Percentiles rank a stretch among this genome's conserved stretches.
Conservation (phyloP, 2,797 vertebrate genomes). For the Lophura swinhoii region DNA sequence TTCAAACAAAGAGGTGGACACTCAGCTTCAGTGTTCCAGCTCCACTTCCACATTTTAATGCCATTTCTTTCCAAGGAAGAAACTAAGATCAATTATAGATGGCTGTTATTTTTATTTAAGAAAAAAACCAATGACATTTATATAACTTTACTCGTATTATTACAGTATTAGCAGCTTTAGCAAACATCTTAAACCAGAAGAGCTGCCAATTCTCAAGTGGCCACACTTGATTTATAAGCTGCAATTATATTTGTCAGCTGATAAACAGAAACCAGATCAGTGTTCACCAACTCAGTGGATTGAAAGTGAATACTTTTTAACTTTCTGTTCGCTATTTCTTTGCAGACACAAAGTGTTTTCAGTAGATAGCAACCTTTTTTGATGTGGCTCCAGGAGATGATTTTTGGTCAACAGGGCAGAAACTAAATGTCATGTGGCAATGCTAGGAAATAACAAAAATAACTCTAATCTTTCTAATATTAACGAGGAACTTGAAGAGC, state of each 20-base stretch:
- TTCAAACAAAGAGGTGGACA: neutral
- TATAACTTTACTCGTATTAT: neutral
- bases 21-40: neutral
- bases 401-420: conserved; percentile 28
- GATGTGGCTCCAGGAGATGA: conserved; percentile 13
- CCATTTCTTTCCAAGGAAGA: neutral
- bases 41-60: neutral
- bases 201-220: conserved; percentile 41
- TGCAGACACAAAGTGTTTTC: neutral
- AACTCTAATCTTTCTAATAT: neutral
- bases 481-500: neutral
- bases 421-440: neutral
- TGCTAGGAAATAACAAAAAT: conserved; percentile 25
- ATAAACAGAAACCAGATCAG: conserved; percentile 37
- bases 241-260: conserved; percentile 56
- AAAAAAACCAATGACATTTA: neutral
- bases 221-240: conserved; percentile 18
- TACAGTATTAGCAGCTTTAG: neutral
- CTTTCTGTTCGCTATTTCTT: neutral
- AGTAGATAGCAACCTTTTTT: neutral
- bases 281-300: conserved; percentile 34
- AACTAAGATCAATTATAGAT: neutral
- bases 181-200: neutral
- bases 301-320: conserved; percentile 43
- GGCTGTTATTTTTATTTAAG: conserved; percentile 3